phyloP scores from a whole-genome alignment of 2,113 vertebrate genomes.

The Pollimyrus isidori region DNA sequence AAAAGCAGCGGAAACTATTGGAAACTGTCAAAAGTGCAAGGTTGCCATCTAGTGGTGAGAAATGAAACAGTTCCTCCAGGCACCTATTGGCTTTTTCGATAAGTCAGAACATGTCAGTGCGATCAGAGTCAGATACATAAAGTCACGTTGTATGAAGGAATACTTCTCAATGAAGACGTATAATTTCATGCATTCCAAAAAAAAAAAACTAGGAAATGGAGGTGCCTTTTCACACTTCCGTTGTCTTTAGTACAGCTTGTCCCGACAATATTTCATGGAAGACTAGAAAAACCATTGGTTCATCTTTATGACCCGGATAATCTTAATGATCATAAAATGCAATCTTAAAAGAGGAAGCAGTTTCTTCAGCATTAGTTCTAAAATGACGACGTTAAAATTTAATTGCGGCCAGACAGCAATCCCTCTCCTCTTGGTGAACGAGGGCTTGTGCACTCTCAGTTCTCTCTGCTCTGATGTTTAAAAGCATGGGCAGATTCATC shows the following conservation, averaged over 20 bases:
- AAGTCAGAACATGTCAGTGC: not conserved
- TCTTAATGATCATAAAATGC: conserved; percentile 3
- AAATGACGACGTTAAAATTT: not conserved
- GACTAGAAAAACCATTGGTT: not conserved
- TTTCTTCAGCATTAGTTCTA: not conserved
- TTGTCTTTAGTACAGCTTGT: not conserved
- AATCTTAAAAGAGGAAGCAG: not conserved
- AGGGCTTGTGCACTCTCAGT: not conserved
- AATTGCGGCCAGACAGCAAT: not conserved
- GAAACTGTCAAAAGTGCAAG: conserved; percentile 32
- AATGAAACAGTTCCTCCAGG: not conserved
- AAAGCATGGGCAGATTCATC: not conserved
- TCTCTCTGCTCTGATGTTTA: not conserved
- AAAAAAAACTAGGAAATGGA: not conserved
- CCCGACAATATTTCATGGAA: not conserved
- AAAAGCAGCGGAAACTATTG: not conserved
- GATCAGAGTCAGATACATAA: not conserved
- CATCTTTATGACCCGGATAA: not conserved
- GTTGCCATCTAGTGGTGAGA: conserved; percentile 42
- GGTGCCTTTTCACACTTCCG: not conserved
- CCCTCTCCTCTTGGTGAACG: not conserved
- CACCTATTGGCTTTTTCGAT: not conserved
- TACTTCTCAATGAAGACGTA: not conserved
- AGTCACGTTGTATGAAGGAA: not conserved
- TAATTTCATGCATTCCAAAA: not conserved